Conservation (phyloP, 2,113 vertebrate genomes). For the Gallinago paraguaiae region DNA sequence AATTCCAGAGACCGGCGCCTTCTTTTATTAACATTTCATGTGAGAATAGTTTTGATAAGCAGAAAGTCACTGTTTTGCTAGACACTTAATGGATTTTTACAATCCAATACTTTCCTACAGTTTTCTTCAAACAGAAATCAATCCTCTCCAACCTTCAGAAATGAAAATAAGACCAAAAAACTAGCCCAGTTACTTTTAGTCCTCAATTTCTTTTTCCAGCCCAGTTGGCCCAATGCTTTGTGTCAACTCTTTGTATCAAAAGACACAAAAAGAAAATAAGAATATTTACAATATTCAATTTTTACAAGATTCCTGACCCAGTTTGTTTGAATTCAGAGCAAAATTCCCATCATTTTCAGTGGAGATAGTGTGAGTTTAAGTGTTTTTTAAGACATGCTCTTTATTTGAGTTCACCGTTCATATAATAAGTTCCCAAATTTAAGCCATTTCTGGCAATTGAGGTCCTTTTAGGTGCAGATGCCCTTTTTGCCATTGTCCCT, state of each 20-base stretch:
- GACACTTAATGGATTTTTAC: conserved; percentile 69
- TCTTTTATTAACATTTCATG: conserved; percentile 75
- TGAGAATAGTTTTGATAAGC: conserved; percentile 72
- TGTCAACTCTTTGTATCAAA: background rate
- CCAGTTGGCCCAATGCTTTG: background rate
- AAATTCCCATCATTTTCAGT: background rate
- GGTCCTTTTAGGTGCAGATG: background rate
- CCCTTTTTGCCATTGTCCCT: background rate
- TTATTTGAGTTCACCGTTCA: background rate
- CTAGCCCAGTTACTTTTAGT: background rate
- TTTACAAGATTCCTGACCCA: background rate
- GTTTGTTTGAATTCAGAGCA: background rate
- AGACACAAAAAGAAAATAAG: background rate
- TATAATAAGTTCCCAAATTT: background rate
- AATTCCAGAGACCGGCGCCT: conserved; percentile 76
- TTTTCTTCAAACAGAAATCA: conserved; percentile 58
- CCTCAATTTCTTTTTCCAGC: background rate
- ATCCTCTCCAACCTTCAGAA: conserved; percentile 54
- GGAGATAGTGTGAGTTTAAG: rapidly evolving
- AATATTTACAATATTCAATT: background rate
- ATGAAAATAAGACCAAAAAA: background rate
- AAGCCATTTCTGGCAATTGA: background rate
- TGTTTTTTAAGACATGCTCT: background rate
- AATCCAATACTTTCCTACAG: conserved; percentile 50
- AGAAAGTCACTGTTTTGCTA: conserved; percentile 63